These are phyloP conservation scores for Muntiacus reevesi DNA, from an alignment of 2,113 vertebrate genomes.

Conservation along the genomic window DNA sequence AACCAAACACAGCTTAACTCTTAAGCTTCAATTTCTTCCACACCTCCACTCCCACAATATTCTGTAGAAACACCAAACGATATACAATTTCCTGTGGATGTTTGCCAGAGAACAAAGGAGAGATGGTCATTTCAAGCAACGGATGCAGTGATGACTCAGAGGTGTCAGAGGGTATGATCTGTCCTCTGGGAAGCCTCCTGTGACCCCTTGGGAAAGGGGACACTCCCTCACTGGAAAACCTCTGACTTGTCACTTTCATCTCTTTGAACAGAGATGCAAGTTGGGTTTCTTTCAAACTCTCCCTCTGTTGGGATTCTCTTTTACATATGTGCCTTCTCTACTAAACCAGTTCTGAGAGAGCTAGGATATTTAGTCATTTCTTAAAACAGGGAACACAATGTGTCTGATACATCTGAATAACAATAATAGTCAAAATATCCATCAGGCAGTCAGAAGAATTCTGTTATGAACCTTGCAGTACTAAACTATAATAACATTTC, in stretches of 20 bases:
- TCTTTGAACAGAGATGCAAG: not conserved
- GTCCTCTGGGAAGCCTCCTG: not conserved
- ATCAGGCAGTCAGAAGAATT: conserved; percentile 30
- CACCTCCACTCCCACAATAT: not conserved
- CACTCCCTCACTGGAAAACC: not conserved
- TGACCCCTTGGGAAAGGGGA: not conserved
- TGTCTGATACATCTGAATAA: not conserved
- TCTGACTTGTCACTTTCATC: not conserved
- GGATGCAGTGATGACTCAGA: not conserved
- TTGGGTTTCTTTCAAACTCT: not conserved
- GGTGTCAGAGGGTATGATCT: not conserved
- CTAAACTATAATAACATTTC: not conserved
- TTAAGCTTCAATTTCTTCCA: not conserved
- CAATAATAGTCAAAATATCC: not conserved
- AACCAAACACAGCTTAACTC: not conserved
- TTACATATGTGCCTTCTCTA: not conserved
- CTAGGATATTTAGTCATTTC: not conserved
- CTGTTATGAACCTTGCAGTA: not conserved
- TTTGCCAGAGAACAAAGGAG: not conserved
- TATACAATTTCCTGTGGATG: not conserved
- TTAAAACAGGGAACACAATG: not conserved
- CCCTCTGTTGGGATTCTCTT: not conserved
- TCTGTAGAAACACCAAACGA: not conserved
- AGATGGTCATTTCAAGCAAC: not conserved
- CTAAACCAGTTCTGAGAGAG: not conserved